These are phyloP conservation scores for Cyphomyrmex costatus DNA, from an alignment of 1,140 invertebrate species.

Conservation along the genomic window DNA sequence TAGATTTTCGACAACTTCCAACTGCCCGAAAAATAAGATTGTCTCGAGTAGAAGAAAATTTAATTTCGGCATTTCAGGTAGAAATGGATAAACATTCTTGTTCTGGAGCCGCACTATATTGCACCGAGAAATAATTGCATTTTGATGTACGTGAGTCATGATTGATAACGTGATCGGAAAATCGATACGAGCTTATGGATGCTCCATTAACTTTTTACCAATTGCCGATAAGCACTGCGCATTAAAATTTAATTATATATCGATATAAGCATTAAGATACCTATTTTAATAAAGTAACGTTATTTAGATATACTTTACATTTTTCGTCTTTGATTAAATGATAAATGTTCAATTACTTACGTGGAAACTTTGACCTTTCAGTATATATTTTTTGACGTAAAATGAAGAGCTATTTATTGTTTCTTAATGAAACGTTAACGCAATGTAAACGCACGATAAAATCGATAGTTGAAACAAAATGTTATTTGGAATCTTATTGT, in stretches of 20 bases:
- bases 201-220: neutral
- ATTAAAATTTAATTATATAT: constrained; percentile 28
- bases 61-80: neutral
- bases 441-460: neutral
- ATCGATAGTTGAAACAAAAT: neutral
- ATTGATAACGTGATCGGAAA: constrained; percentile 1
- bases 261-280: neutral
- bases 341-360: neutral
- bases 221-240: neutral
- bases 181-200: neutral
- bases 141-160: neutral
- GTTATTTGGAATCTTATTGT: neutral
- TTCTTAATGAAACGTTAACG: neutral
- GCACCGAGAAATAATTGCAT: neutral
- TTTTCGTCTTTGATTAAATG: neutral
- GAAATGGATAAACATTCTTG: constrained; percentile 5
- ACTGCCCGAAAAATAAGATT: constrained; percentile 29
- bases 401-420: neutral
- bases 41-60: constrained; percentile 1
- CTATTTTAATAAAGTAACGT: constrained; percentile 19
- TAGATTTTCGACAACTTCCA: constrained; percentile 37
- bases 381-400: constrained; percentile 27
- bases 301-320: neutral
- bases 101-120: neutral
- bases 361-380: neutral